These are phyloP conservation scores for Tinamus major DNA, from an alignment of 2,797 vertebrate species.

Conservation along the genomic window DNA sequence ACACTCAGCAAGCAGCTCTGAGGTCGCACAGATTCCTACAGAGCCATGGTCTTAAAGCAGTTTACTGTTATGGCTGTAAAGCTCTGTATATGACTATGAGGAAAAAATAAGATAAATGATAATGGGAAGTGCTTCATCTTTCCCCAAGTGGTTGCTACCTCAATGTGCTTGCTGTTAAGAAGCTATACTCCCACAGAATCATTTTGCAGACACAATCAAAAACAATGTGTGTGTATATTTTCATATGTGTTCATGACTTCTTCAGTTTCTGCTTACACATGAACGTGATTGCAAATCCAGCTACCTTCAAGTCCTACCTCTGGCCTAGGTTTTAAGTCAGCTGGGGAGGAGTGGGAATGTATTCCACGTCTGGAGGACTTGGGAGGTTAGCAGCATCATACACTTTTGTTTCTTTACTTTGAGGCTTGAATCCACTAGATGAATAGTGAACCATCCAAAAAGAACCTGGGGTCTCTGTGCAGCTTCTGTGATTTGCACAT, in stretches of 20 bases:
- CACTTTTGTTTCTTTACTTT: not conserved
- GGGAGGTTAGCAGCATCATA: not conserved
- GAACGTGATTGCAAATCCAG: not conserved
- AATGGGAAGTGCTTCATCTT: not conserved
- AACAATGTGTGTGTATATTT: not conserved
- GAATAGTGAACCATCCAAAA: not conserved
- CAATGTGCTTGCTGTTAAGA: not conserved
- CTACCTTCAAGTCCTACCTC: not conserved
- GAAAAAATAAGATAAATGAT: not conserved
- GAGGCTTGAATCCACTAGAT: not conserved
- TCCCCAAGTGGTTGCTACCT: not conserved
- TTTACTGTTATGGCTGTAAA: not conserved
- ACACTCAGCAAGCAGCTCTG: not conserved
- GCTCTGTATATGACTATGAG: not conserved
- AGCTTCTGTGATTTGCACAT: not conserved
- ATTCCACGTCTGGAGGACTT: not conserved
- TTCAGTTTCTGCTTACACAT: not conserved
- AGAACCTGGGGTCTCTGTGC: rapidly evolving
- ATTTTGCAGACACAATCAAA: not conserved
- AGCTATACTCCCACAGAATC: not conserved
- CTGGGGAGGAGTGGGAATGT: not conserved
- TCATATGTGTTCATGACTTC: not conserved
- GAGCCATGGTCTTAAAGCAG: not conserved
- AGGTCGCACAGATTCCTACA: not conserved
- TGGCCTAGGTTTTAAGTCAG: not conserved